A percentile compares a stretch with the other conserved stretches of the same genome.
Evolutionary conservation across 2,888 invertebrate species (phyloP).

Genomic region (Monoplex corrugatus): DNA sequence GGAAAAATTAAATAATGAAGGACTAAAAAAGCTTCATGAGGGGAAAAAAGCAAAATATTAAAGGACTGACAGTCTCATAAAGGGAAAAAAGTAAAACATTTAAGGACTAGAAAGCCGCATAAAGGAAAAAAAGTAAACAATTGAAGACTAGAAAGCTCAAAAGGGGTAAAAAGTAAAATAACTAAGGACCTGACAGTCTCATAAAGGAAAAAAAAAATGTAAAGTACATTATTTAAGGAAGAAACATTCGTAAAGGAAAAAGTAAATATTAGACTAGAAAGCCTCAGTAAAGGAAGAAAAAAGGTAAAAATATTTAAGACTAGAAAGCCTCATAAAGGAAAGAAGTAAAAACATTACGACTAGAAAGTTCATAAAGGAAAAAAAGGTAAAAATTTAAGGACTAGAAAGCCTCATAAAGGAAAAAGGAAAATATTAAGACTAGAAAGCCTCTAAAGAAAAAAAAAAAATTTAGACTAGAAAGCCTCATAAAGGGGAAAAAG

Average conservation of each 20-base stretch:
- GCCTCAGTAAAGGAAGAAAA: no score
- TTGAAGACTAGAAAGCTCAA: background rate
- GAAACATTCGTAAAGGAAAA: no score
- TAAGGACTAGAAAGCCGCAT: background rate
- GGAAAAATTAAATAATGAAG: no score
- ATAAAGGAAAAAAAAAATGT: no score
- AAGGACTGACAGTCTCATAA: background rate
- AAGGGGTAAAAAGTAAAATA: constrained; percentile 31
- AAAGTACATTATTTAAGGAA: no score
- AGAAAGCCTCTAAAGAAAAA: no score
- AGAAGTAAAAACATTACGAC: background rate
- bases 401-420: background rate
- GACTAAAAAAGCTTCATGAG: background rate
- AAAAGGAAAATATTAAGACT: background rate
- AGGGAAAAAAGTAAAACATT: constrained; percentile 36
- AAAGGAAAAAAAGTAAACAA: background rate
- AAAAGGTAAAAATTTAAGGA: background rate
- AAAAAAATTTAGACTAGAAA: no score
- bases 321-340: background rate
- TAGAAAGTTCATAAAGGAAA: background rate
- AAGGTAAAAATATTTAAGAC: background rate
- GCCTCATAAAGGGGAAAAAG: no score
- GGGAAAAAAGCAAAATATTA: background rate
- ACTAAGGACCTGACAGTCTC: no score
- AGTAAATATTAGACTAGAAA: no score